Percentiles rank a stretch among this genome's conserved stretches.
Evolutionary conservation across 2,797 vertebrate genomes (phyloP).

Genomic region (Pipistrellus pipistrellus): DNA sequence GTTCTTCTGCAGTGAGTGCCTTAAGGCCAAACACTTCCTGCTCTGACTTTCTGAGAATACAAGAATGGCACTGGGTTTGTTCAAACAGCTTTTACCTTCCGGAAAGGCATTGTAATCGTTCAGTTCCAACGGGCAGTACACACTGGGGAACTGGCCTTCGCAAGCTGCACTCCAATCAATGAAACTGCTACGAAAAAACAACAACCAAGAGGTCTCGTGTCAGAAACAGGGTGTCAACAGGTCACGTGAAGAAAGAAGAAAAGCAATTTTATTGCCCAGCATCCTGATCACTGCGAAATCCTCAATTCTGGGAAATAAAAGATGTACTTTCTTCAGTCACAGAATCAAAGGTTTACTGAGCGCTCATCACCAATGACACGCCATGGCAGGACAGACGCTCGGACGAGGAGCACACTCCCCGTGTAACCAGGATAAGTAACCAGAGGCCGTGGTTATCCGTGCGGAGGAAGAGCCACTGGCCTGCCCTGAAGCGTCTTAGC

Average conservation of each 20-base stretch:
- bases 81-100: slow-evolving; percentile 87
- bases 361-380: fast-evolving
- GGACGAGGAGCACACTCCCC: fast-evolving
- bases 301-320: background rate
- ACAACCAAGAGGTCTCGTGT: slow-evolving; percentile 68
- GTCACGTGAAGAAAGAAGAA: background rate
- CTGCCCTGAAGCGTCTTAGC: fast-evolving
- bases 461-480: fast-evolving
- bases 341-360: background rate
- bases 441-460: fast-evolving
- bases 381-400: fast-evolving
- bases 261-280: background rate
- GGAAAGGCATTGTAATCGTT: slow-evolving; percentile 89
- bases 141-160: slow-evolving; percentile 88
- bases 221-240: slow-evolving; percentile 54
- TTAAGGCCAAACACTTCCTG: background rate
- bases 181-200: slow-evolving; percentile 85
- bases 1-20: background rate
- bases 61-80: background rate
- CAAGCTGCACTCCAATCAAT: slow-evolving; percentile 89
- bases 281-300: background rate
- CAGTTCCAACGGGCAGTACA: slow-evolving; percentile 89
- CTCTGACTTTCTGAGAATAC: slow-evolving; percentile 26
- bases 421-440: background rate
- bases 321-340: background rate